Conservation (phyloP, 2,797 vertebrate genomes). For the Artibeus jamaicensis region DNA sequence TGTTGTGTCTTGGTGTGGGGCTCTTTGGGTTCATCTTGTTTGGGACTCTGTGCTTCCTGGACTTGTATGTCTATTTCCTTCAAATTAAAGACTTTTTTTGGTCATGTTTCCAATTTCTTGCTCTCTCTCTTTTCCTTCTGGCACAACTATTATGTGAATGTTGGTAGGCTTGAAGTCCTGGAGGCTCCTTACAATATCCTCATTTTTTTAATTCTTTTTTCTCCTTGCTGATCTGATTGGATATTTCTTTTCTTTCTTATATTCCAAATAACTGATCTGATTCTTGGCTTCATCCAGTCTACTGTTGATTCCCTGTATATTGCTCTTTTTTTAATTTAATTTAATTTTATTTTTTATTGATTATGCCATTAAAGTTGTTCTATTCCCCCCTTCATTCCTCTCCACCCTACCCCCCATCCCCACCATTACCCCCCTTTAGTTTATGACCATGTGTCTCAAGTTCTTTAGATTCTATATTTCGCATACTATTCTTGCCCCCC, state of each 20-base stretch:
- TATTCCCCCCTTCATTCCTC: too few relatives aligned
- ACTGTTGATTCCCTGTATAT: background rate
- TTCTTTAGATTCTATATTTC: too few relatives aligned
- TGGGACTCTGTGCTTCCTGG: background rate
- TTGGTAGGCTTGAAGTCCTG: background rate
- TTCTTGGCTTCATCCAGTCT: background rate
- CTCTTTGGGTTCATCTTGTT: background rate
- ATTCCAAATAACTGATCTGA: background rate
- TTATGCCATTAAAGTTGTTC: too few relatives aligned
- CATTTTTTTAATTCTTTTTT: background rate
- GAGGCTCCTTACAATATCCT: background rate
- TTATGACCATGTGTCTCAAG: too few relatives aligned
- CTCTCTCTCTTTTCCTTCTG: background rate
- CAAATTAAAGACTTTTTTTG: background rate
- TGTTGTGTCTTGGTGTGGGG: background rate
- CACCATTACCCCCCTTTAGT: too few relatives aligned
- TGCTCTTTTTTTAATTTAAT: too few relatives aligned
- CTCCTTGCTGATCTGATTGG: background rate
- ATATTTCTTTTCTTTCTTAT: background rate
- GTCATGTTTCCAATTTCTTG: background rate
- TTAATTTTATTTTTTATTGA: too few relatives aligned
- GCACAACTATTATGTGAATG: background rate
- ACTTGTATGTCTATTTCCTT: background rate
- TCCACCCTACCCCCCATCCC: too few relatives aligned
- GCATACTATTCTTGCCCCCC: too few relatives aligned